A percentile compares a stretch with the other conserved stretches of the same genome.
Conservation (phyloP, 1,140 invertebrate species). For the Saccostrea glomerata region DNA sequence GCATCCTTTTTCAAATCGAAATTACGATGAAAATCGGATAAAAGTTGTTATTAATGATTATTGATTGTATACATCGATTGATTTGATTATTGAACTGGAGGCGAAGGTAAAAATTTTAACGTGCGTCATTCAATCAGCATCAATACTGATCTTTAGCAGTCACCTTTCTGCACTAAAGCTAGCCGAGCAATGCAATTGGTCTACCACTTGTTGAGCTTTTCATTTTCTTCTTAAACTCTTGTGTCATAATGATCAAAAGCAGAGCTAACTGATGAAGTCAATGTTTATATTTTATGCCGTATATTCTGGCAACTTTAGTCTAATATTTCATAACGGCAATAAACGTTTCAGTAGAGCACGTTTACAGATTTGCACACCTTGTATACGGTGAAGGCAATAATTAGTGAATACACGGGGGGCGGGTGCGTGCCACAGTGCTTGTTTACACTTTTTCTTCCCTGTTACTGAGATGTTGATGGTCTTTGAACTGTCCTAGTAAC, state of each 20-base stretch:
- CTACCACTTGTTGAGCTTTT: too few species aligned
- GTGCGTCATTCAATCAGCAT: too few species aligned
- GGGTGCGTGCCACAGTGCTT: neutral
- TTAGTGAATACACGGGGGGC: neutral
- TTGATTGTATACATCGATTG: too few species aligned
- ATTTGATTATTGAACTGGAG: too few species aligned
- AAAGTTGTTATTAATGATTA: too few species aligned
- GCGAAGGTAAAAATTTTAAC: too few species aligned
- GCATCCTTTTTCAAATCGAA: too few species aligned
- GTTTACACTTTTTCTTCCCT: neutral
- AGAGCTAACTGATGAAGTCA: slow-evolving; percentile 10
- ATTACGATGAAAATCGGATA: too few species aligned
- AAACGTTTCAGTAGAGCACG: neutral
- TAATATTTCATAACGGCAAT: slow-evolving; percentile 18
- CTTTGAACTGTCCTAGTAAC: slow-evolving; percentile 24
- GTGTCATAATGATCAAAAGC: neutral
- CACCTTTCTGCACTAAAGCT: too few species aligned
- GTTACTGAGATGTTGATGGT: neutral
- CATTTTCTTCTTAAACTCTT: neutral
- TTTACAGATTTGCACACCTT: slow-evolving; percentile 18
- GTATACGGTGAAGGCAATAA: neutral
- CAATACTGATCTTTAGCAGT: too few species aligned
- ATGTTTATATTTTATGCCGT: slow-evolving; percentile 5
- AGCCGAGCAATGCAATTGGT: too few species aligned
- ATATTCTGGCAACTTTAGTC: slow-evolving; percentile 27